Conservation (phyloP, 2,888 invertebrate species). For the Sphinx pinastri region DNA sequence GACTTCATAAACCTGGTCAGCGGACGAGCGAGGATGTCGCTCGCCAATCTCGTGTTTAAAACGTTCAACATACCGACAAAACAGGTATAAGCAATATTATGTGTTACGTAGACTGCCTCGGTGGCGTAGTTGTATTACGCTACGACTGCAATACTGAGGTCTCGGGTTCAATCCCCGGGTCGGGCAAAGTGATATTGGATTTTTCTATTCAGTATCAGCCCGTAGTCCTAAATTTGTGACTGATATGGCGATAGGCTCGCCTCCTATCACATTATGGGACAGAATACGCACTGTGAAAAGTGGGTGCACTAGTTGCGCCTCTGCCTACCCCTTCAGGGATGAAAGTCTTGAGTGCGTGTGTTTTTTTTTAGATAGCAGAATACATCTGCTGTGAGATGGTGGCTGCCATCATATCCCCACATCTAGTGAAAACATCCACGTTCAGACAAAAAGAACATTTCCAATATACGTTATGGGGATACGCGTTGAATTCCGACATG, state of each 20-base stretch:
- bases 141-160: no score
- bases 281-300: no score
- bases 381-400: constrained; percentile 87
- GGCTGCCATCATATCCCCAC: constrained; percentile 79
- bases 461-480: constrained; percentile 84
- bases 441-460: constrained; percentile 81
- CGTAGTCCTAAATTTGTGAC: background rate
- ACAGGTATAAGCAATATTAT: constrained; percentile 54
- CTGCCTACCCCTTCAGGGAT: no score
- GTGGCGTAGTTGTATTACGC: no score
- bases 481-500: constrained; percentile 81
- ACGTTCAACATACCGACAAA: constrained; percentile 75
- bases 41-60: constrained; percentile 76
- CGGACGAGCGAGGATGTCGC: constrained; percentile 73
- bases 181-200: no score
- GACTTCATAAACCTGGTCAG: constrained; percentile 78
- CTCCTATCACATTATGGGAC: no score
- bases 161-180: no score
- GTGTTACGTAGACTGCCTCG: no score
- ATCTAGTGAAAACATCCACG: constrained; percentile 74
- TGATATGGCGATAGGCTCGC: background rate
- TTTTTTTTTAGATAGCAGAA: constrained; percentile 79
- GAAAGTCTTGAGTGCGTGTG: no score
- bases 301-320: no score
- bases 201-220: no score